Evolutionary conservation across 1,140 invertebrate species (phyloP).

Genomic region (Eurosta solidaginis): DNA sequence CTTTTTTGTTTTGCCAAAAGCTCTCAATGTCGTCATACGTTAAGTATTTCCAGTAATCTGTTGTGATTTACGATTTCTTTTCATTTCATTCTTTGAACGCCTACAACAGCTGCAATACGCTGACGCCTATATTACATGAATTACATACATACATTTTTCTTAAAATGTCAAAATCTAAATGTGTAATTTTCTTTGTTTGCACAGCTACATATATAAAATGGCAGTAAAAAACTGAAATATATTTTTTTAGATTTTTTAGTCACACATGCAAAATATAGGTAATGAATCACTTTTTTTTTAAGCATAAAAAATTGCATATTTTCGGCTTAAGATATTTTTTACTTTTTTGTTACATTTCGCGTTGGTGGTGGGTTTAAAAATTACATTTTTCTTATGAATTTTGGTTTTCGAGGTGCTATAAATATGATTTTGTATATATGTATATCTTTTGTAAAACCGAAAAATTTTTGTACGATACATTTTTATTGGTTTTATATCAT

Average conservation of each 20-base stretch:
- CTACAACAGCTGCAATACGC: not conserved
- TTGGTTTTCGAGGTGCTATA: not conserved
- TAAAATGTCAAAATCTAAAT: not conserved
- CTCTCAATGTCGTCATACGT: not conserved
- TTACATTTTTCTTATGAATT: not conserved
- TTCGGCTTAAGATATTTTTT: not conserved
- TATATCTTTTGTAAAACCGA: too few relatives aligned
- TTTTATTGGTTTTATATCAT: too few relatives aligned
- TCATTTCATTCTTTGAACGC: not conserved
- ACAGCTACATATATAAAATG: not conserved
- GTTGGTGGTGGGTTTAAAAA: not conserved
- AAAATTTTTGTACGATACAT: too few relatives aligned
- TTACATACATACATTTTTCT: not conserved
- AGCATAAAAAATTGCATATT: not conserved
- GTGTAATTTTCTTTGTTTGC: conserved; percentile 5
- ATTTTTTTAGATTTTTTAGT: too few relatives aligned
- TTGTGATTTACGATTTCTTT: not conserved
- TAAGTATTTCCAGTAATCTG: not conserved
- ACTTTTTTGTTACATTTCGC: not conserved
- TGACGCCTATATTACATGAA: not conserved
- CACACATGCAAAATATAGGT: too few relatives aligned
- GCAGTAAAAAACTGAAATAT: not conserved
- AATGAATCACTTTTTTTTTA: not conserved
- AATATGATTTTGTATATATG: not conserved
- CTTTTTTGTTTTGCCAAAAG: too few relatives aligned